These are phyloP conservation scores for Tragopan temminckii DNA, from an alignment of 2,797 vertebrate species.

Conservation along the genomic window DNA sequence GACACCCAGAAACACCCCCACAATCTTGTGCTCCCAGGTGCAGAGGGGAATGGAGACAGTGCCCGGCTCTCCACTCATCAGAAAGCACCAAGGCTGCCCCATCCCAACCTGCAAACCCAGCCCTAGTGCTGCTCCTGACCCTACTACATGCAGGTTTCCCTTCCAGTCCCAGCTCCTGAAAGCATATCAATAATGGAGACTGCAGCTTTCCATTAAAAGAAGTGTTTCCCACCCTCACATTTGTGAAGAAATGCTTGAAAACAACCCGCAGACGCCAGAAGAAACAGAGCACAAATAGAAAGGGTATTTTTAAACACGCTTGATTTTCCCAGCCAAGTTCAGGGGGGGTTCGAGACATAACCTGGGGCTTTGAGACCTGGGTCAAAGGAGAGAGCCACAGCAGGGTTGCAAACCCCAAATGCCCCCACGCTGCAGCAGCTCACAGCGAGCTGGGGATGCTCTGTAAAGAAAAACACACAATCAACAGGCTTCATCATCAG, in stretches of 20 bases:
- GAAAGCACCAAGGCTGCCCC: background rate
- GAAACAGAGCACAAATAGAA: constrained; percentile 60
- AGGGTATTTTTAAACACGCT: constrained; percentile 58
- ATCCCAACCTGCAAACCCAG: background rate
- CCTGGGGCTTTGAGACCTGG: background rate
- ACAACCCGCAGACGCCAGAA: constrained; percentile 63
- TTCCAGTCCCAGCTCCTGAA: background rate
- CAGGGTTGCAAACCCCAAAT: background rate
- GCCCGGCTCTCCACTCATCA: background rate
- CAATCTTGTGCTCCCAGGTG: background rate
- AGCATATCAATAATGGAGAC: background rate
- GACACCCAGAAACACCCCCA: background rate
- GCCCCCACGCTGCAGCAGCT: background rate
- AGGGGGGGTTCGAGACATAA: background rate
- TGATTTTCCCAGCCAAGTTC: constrained; percentile 37
- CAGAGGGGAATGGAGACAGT: background rate
- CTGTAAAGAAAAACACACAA: constrained; percentile 52
- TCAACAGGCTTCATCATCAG: constrained; percentile 69
- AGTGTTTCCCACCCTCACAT: constrained; percentile 36
- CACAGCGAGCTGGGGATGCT: constrained; percentile 31
- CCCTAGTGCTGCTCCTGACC: fast-evolving
- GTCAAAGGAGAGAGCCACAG: background rate
- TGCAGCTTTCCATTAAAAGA: background rate
- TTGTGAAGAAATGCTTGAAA: constrained; percentile 58
- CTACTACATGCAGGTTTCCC: background rate